Percentiles rank a stretch among this genome's conserved stretches.
These are phyloP conservation scores for Psittacula cyanocephala DNA, from an alignment of 2,113 vertebrate genomes.

Conservation along the genomic window DNA sequence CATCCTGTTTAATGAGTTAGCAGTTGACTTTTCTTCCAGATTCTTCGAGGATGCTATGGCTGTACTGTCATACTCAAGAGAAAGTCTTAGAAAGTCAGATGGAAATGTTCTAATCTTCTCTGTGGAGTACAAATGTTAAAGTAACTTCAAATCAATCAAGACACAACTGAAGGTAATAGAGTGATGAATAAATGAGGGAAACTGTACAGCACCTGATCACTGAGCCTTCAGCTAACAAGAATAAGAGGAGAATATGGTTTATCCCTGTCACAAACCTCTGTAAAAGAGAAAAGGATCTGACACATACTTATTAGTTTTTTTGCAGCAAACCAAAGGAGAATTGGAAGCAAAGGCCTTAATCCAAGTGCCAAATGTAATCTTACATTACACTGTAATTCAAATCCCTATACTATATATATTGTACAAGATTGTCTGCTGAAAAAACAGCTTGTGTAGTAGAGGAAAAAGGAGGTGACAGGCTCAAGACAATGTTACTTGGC, in stretches of 20 bases:
- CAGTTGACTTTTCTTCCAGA: neutral
- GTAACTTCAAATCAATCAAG: slow-evolving; percentile 29
- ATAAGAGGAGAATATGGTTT: slow-evolving; percentile 9
- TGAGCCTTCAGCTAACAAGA: slow-evolving; percentile 40
- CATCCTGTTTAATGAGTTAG: neutral
- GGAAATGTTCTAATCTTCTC: slow-evolving; percentile 58
- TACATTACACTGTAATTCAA: slow-evolving; percentile 43
- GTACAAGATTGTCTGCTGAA: neutral
- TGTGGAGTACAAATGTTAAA: slow-evolving; percentile 56
- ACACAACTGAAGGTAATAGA: neutral
- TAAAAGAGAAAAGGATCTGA: slow-evolving; percentile 49
- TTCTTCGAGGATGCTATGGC: neutral
- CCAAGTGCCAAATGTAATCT: slow-evolving; percentile 61
- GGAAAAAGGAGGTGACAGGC: slow-evolving; percentile 15
- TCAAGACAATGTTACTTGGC: neutral
- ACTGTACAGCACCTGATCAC: neutral
- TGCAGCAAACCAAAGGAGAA: slow-evolving; percentile 35
- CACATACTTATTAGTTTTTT: slow-evolving; percentile 51
- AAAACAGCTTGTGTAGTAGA: neutral
- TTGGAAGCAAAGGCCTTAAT: slow-evolving; percentile 45
- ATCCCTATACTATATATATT: slow-evolving; percentile 22
- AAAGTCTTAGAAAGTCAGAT: slow-evolving; percentile 34
- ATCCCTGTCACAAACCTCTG: slow-evolving; percentile 41
- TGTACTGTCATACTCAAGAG: neutral
- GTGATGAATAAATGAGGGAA: slow-evolving; percentile 33